Evolutionary conservation across 2,113 vertebrate genomes (phyloP).

Genomic region (Oenanthe oenanthe): DNA sequence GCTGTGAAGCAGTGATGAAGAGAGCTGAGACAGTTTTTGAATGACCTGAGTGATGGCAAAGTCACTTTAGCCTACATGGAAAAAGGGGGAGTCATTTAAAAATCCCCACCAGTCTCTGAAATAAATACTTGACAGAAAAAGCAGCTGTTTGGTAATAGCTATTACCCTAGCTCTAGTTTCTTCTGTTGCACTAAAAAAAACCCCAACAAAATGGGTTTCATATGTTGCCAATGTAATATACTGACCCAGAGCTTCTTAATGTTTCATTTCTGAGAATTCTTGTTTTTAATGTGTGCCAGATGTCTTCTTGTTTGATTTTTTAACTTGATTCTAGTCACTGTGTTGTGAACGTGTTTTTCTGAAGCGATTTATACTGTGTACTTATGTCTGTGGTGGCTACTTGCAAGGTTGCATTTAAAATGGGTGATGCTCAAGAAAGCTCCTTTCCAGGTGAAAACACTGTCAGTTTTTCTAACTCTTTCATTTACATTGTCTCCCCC

Average conservation of each 20-base stretch:
- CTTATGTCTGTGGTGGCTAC: slow-evolving; percentile 21
- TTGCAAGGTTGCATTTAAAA: slow-evolving; percentile 42
- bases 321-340: slow-evolving; percentile 44
- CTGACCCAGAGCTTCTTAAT: not conserved
- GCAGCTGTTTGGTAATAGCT: slow-evolving; percentile 30
- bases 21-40: not conserved
- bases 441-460: not conserved
- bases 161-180: slow-evolving; percentile 15
- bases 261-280: slow-evolving; percentile 13
- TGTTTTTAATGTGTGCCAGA: slow-evolving; percentile 58
- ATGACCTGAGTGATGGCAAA: not conserved
- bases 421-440: not conserved
- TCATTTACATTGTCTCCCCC: not conserved
- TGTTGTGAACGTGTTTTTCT: slow-evolving; percentile 32
- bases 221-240: slow-evolving; percentile 41
- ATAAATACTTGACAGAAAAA: slow-evolving; percentile 33
- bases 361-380: slow-evolving; percentile 37
- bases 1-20: not conserved
- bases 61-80: not conserved
- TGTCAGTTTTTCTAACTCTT: not conserved
- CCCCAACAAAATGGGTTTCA: not conserved
- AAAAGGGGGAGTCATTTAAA: not conserved
- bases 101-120: not conserved
- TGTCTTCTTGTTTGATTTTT: slow-evolving; percentile 44
- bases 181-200: slow-evolving; percentile 46